phyloP scores from a whole-genome alignment of 2,113 vertebrate species.

The Sula dactylatra region DNA sequence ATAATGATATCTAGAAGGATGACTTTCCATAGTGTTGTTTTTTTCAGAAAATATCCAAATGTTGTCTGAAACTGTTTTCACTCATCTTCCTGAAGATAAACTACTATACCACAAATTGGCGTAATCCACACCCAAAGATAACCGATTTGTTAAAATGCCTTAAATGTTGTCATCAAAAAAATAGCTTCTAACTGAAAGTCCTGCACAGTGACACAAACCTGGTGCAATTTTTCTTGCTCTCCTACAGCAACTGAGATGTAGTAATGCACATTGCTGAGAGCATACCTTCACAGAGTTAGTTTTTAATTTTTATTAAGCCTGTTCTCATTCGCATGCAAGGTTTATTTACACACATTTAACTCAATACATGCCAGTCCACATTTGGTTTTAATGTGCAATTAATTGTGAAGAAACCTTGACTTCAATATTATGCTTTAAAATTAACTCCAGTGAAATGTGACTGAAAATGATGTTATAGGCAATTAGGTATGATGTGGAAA shows the following conservation, averaged over 20 bases:
- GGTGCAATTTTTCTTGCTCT: constrained; percentile 6
- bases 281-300: constrained; percentile 9
- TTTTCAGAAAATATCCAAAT: constrained; percentile 11
- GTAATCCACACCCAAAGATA: constrained; percentile 12
- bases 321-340: not conserved
- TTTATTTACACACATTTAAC: constrained; percentile 57
- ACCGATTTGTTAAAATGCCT: constrained; percentile 46
- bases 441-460: constrained; percentile 53
- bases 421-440: constrained; percentile 67
- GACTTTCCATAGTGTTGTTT: not conserved
- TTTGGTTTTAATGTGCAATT: constrained; percentile 66
- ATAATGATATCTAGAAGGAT: not conserved
- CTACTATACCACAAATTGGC: constrained; percentile 24
- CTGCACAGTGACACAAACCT: not conserved
- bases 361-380: constrained; percentile 18
- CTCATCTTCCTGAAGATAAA: constrained; percentile 15
- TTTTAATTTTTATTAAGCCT: constrained; percentile 36
- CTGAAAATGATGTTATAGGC: constrained; percentile 55
- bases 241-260: constrained; percentile 21
- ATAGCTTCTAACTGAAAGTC: constrained; percentile 19
- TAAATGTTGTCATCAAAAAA: constrained; percentile 47
- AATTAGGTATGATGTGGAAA: constrained; percentile 66
- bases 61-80: constrained; percentile 32
- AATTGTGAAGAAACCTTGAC: constrained; percentile 62
- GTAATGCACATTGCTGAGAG: not conserved